Percentiles rank a stretch among this genome's conserved stretches.
Evolutionary conservation across 2,113 vertebrate species (phyloP).

Genomic region (Megaceryle torquata): DNA sequence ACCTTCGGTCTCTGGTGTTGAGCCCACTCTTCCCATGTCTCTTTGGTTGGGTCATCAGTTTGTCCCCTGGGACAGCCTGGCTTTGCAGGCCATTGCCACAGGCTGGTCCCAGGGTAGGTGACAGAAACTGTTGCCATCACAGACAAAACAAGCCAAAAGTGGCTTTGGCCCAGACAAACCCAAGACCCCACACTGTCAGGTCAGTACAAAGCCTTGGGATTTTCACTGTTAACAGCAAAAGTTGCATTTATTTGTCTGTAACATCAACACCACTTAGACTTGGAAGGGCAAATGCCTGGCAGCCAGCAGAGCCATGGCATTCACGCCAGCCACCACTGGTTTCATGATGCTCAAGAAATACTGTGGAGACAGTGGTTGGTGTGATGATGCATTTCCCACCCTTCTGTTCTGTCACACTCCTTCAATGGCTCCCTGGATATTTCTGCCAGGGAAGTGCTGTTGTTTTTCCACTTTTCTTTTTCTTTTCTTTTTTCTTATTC

Average conservation of each 20-base stretch:
- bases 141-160: not conserved
- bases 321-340: not conserved
- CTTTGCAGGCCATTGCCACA: not conserved
- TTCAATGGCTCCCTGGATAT: not conserved
- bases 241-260: not conserved
- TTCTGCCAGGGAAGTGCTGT: not conserved
- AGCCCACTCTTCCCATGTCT: not conserved
- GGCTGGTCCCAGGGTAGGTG: not conserved
- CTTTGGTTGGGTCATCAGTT: not conserved
- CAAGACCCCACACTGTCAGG: fast-evolving
- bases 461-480: not conserved
- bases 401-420: not conserved
- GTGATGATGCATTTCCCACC: not conserved
- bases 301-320: not conserved
- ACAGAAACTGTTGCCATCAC: not conserved
- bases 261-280: not conserved
- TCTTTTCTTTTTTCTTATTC: not conserved
- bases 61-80: not conserved
- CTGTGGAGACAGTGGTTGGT: not conserved
- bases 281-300: not conserved
- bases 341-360: fast-evolving
- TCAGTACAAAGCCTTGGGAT: not conserved
- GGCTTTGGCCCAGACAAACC: not conserved
- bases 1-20: not conserved
- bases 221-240: not conserved